Base-by-base conservation (phyloP, 1,140 invertebrate species). In the Agrypnia vestita region DNA sequence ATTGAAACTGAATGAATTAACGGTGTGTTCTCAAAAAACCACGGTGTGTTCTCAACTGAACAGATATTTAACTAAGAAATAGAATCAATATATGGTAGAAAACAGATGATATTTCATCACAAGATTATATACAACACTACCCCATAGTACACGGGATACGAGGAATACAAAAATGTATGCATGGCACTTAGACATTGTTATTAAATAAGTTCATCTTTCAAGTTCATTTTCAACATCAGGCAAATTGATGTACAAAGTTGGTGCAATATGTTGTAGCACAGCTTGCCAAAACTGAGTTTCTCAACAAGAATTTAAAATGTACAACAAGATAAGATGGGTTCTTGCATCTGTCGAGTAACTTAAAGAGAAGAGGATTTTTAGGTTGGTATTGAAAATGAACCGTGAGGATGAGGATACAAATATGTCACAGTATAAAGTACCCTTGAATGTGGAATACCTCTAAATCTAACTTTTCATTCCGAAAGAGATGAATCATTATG, bases 381-480 rank as follows among this genome's bases (percentile, higher is more conserved):
- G n/a, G 10, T 61, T 12, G 10, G 9, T 19, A 61, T 15, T 56
- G n/a, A 56, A 15, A 56, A 17, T 56, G 7, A 56, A 13, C 10
- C 12, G 7, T 56, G 12, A 8, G 7, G 8, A 56, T 56, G n/a
- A 9, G 53, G 53, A 15, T 56, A 56, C 53, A 56, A 53, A 13
- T 62, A 62, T 62, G 61, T 62, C 61, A 35, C 61, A 62, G 61
- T 62, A 62, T 13, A 47, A 67, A 13, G 59, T 15, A 67, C 62
- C 62, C 21, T 74, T 43, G n/a, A 15, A 35, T 56, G 73, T 75
- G 73, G 21, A 73, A 17, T 35, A 47, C 73, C 51, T 53, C 80
- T 81, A 78, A 78, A 75, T 12, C 76, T 81, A 81, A 69, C 61
- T 19, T 35, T 75, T 81, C 73, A 21, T 53, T 81, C 46, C 61